Conservation (phyloP, 1,140 invertebrate species). For the Drosophila bifasciata region DNA sequence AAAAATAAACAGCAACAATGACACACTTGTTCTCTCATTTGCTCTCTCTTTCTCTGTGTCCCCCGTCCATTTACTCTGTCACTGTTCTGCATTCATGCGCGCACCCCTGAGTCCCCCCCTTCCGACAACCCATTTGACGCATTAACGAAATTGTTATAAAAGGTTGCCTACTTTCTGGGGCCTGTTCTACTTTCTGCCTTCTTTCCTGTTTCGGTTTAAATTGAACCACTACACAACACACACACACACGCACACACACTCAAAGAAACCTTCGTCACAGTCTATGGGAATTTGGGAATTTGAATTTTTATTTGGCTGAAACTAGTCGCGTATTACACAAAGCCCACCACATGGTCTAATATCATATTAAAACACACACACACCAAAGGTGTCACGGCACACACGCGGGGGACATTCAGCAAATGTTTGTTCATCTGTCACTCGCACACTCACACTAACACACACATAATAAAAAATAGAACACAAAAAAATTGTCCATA, state of each 20-base stretch:
- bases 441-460: neutral
- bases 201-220: neutral
- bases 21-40: slow-evolving; percentile 8
- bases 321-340: neutral
- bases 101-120: neutral
- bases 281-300: slow-evolving; percentile 2
- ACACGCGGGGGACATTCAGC: slow-evolving; percentile 3
- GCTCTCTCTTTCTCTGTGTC: neutral
- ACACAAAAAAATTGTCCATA: neutral
- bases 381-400: too few relatives aligned
- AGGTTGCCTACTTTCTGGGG: slow-evolving; percentile 30
- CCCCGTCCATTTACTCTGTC: neutral
- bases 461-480: neutral
- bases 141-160: slow-evolving; percentile 9
- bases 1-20: slow-evolving; percentile 61
- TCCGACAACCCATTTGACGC: neutral
- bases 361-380: neutral
- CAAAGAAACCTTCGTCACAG: neutral
- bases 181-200: slow-evolving; percentile 3
- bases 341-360: slow-evolving; percentile 15
- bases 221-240: slow-evolving; percentile 3
- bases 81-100: neutral
- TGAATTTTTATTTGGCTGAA: slow-evolving; percentile 1
- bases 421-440: too few relatives aligned
- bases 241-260: neutral